phyloP scores from a whole-genome alignment of 2,888 invertebrate species.

The Peribatodes rhomboidaria region DNA sequence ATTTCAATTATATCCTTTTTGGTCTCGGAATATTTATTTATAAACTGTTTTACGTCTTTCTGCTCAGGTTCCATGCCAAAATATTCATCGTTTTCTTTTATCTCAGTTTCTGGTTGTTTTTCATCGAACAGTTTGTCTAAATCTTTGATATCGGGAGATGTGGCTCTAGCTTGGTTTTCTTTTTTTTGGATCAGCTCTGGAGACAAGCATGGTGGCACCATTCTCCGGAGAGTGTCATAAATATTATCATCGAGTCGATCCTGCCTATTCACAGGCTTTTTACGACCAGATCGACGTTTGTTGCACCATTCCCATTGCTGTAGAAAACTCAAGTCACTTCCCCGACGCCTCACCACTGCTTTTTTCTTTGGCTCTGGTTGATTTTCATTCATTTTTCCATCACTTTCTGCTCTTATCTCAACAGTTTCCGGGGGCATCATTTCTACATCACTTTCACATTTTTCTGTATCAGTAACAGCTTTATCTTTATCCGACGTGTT shows the following conservation, averaged over 20 bases:
- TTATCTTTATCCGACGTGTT: conserved; percentile 80
- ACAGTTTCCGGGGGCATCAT: conserved; percentile 56
- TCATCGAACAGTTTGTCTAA: conserved; percentile 87
- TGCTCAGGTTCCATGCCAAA: conserved; percentile 89
- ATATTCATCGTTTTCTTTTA: conserved; percentile 76
- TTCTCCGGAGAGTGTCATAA: conserved; percentile 89
- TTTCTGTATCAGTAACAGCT: conserved; percentile 70
- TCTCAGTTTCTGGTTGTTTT: conserved; percentile 62
- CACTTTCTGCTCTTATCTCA: conserved; percentile 51
- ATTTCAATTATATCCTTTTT: conserved; percentile 87
- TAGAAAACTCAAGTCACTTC: conserved; percentile 90
- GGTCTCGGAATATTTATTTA: conserved; percentile 86
- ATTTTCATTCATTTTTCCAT: conserved; percentile 29
- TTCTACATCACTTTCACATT: conserved; percentile 73
- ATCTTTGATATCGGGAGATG: conserved; percentile 88
- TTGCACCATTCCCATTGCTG: conserved; percentile 93
- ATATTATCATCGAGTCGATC: conserved; percentile 88
- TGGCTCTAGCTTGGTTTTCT: conserved; percentile 79
- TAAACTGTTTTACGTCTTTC: conserved; percentile 88
- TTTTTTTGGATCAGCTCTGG: conserved; percentile 74
- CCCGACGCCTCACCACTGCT: conserved; percentile 87
- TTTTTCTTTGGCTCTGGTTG: conserved; percentile 78
- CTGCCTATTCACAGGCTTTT: conserved; percentile 84
- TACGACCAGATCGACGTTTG: conserved; percentile 84
- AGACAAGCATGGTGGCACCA: conserved; percentile 88